phyloP scores from a whole-genome alignment of 2,797 vertebrate genomes.

The Ispidina lecontei region DNA sequence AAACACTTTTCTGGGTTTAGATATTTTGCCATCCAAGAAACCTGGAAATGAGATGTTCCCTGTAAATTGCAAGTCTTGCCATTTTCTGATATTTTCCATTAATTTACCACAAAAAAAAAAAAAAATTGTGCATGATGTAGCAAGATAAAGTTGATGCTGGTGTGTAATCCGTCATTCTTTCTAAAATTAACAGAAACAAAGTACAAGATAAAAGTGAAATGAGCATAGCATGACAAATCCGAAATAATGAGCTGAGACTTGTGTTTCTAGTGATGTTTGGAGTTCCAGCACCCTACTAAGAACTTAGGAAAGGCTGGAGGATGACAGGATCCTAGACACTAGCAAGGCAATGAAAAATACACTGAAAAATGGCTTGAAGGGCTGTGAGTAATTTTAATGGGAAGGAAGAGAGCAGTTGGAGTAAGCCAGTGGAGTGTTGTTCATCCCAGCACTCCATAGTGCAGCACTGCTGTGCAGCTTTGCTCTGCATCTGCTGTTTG shows the following conservation, averaged over 20 bases:
- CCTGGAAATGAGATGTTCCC: background rate
- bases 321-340: background rate
- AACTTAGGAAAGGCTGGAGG: background rate
- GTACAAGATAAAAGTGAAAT: background rate
- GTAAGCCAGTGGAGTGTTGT: background rate
- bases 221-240: background rate
- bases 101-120: background rate
- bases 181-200: background rate
- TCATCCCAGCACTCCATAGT: no score
- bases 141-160: background rate
- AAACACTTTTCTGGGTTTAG: background rate
- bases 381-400: background rate
- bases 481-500: background rate
- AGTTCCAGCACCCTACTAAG: background rate
- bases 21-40: background rate
- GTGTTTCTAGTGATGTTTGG: background rate
- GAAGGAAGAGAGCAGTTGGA: background rate
- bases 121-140: fast-evolving
- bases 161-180: background rate
- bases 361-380: background rate
- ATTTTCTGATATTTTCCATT: background rate
- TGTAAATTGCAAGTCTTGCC: background rate
- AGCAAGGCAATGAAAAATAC: background rate
- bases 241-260: background rate
- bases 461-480: background rate